Base-by-base conservation (phyloP, 2,113 vertebrate genomes). In the Hippolais icterina region DNA sequence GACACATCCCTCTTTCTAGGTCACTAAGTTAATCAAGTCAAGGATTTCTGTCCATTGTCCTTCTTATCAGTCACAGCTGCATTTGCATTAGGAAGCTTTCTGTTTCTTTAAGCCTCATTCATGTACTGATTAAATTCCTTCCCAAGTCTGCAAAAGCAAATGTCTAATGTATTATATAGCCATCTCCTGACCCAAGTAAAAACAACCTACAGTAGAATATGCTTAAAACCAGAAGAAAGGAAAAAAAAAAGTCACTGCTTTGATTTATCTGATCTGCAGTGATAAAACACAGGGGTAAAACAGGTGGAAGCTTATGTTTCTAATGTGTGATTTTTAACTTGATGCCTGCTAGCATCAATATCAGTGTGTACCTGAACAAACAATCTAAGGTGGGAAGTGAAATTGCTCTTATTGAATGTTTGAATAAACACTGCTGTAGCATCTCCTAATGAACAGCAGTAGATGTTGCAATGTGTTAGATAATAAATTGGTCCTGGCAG, bases 1-100 rank as follows among this genome's bases (percentile, higher is more conserved):
- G 91, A 93, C 74, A 90, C 83, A 96, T 95, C 97, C 56, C 87
- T 96, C 94, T 97, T 98, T 97, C 91, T 95, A 96, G 93, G 94
- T 97, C 94, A 97, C 87, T 97, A 96, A 97, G 92, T 97, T 98
- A 98, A 98, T 97, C 90, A 96, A 97, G 83, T 96, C 95, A 95
- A 96, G 93, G 86, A 92, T 97, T 97, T 96, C 59, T 96, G 93
- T 96, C 71, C 74, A 91, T 97, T 98, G 93, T 95, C 88, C 92
- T 96, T 95, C 95, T 97, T 98, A 94, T 91, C 89, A 87, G 87
- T 96, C 89, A 95, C 76, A 97, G 95, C 91, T 96, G 91, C 81
- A 89, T 96, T 98, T 97, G 82, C 88, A 93, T 96, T 95, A 90
- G 77, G 78, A 96, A 80, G 60, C 85, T 90, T 97, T 97, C 83